Base-by-base conservation (phyloP, 2,888 invertebrate genomes). In the Reticulitermes lucifugus region DNA sequence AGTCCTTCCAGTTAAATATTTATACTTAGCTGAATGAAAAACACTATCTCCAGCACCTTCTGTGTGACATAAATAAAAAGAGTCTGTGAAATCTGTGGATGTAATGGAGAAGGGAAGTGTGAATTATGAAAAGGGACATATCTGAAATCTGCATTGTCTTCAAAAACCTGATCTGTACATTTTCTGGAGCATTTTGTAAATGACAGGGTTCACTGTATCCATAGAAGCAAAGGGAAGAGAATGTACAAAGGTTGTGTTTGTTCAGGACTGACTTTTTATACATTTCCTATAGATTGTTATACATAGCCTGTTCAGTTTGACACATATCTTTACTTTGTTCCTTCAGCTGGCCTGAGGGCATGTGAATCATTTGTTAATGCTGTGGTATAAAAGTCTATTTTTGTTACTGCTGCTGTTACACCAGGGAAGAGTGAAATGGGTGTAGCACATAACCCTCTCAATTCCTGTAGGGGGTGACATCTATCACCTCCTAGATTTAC, bases 271-370 rank as follows among this genome's bases (percentile, higher is more conserved):
- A 65, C n/a, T 65, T 65, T 65, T 65, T 65, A 65, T 65, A 65
- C 25, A 65, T 65, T 65, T 65, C 65, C n/a, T 65, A 65, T 14
- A 65, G 10, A 14, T 65, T 65, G 65, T 65, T 65, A 65, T 25
- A 65, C 5, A 2, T 65, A n/a, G 12, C 14, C 55, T 14, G 5
- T 55, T 55, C 18, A 18, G 55, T 55, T 55, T 55, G 18, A 55
- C 18, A 55, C 55, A 55, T 55, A n/a, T n/a, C 65, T 65, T 65
- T 65, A n/a, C 65, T 65, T 65, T 65, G 25, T 65, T n/a, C 65
- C 65, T 65, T 65, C 65, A 65, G 65, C 65, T 65, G 65, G 65
- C 65, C 65, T 65, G 65, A 65, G 25, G 65, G 65, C n/a, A 65
- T 25, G 25, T 18, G 14, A 18, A 55, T 55, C 25, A 25, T n/a